These are phyloP conservation scores for Serrognathus titanus DNA, from an alignment of 2,888 invertebrate genomes.

Conservation along the genomic window DNA sequence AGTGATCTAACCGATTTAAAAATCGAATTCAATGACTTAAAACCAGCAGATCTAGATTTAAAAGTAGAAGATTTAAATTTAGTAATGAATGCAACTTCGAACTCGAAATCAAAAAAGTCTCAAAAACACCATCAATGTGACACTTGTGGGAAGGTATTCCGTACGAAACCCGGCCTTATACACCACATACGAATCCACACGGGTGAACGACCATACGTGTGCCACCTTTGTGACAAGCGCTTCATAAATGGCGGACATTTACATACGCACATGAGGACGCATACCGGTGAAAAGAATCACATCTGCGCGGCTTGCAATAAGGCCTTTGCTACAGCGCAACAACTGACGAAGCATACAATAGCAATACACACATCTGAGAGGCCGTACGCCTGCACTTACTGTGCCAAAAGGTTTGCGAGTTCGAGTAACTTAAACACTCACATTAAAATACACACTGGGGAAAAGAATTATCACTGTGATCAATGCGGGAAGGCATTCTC, in stretches of 20 bases:
- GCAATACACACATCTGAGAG: constrained; percentile 45
- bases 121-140: constrained; percentile 46
- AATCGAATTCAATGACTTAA: constrained; percentile 36
- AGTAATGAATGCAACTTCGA: constrained; percentile 21
- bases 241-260: constrained; percentile 49
- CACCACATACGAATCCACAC: constrained; percentile 49
- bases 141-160: constrained; percentile 47
- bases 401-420: constrained; percentile 46
- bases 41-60: constrained; percentile 28
- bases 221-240: constrained; percentile 47
- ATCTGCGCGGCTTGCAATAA: constrained; percentile 47
- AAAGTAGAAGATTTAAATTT: constrained; percentile 34
- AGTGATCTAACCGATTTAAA: constrained; percentile 32
- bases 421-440: constrained; percentile 48
- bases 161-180: constrained; percentile 45
- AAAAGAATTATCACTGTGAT: constrained; percentile 48
- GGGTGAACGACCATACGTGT: constrained; percentile 47
- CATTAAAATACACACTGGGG: constrained; percentile 47
- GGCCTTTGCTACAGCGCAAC: constrained; percentile 48
- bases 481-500: constrained; percentile 48
- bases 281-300: constrained; percentile 49
- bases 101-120: constrained; percentile 28
- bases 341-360: constrained; percentile 48
- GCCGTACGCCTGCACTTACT: constrained; percentile 47
- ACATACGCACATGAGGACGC: constrained; percentile 49